phyloP scores from a whole-genome alignment of 2,888 invertebrate genomes.

The Chorisops tibialis region DNA sequence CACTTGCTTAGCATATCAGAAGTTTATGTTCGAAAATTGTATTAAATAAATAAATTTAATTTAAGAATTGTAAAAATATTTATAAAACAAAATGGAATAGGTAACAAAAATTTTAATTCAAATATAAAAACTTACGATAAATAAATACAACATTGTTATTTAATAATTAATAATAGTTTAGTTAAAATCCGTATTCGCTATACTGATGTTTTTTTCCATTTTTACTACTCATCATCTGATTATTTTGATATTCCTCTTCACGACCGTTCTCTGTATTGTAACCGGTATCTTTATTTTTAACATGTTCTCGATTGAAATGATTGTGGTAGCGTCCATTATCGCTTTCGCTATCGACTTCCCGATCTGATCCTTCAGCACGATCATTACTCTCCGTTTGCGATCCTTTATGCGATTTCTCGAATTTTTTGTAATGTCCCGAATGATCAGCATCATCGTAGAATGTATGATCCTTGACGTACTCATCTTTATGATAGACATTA shows the following conservation, averaged over 20 bases:
- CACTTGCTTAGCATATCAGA: no score
- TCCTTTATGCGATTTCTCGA: constrained; percentile 69
- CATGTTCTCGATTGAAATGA: constrained; percentile 70
- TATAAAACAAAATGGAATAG: no score
- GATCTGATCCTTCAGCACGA: constrained; percentile 72
- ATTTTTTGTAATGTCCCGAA: constrained; percentile 72
- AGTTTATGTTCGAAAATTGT: no score
- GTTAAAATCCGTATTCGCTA: no score
- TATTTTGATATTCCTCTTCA: constrained; percentile 67
- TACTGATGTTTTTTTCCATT: neutral
- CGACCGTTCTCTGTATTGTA: constrained; percentile 71
- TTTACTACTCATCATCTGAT: constrained; percentile 53
- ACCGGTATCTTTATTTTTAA: constrained; percentile 71
- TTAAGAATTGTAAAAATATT: no score
- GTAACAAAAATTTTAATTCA: no score
- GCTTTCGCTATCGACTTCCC: constrained; percentile 69
- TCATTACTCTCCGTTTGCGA: constrained; percentile 70
- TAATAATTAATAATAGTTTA: no score
- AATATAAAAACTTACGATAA: no score
- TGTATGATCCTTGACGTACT: constrained; percentile 80
- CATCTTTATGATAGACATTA: constrained; percentile 81
- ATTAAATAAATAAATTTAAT: no score
- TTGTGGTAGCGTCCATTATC: constrained; percentile 74
- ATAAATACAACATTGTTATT: no score
- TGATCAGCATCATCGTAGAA: constrained; percentile 83